phyloP scores from a whole-genome alignment of 2,113 vertebrate genomes.

The Amblyornis subalaris region DNA sequence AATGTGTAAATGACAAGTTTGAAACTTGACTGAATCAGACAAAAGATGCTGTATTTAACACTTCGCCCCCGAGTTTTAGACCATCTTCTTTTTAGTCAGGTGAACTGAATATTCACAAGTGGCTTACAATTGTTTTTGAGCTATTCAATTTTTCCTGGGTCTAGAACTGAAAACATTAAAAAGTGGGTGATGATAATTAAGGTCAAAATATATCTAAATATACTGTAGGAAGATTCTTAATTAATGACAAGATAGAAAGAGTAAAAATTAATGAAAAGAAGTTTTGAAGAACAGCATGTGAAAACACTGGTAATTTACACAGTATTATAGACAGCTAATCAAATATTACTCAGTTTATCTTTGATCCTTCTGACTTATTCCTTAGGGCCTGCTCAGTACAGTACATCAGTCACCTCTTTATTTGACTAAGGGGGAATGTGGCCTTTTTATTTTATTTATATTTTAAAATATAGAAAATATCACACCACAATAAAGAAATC shows the following conservation, averaged over 20 bases:
- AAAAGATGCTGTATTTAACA: conserved; percentile 51
- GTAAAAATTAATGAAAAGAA: not conserved
- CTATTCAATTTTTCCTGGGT: not conserved
- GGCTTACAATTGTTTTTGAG: not conserved
- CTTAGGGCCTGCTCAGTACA: not conserved
- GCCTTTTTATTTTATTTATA: not conserved
- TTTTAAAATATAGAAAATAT: not conserved
- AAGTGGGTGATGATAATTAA: not conserved
- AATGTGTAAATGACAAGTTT: conserved; percentile 58
- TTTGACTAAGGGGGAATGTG: not conserved
- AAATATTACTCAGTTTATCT: not conserved
- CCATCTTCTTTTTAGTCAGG: conserved; percentile 7
- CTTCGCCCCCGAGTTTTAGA: conserved; percentile 59
- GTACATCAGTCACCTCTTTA: not conserved
- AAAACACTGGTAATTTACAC: not conserved
- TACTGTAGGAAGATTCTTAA: not conserved
- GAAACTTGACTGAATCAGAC: conserved; percentile 52
- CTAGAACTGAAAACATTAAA: not conserved
- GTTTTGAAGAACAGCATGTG: not conserved
- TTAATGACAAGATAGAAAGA: not conserved
- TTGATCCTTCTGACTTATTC: not conserved
- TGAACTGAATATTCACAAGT: not conserved
- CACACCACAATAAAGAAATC: conserved; percentile 19
- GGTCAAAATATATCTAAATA: not conserved
- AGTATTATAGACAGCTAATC: not conserved